Percentiles rank a stretch among this genome's conserved stretches.
phyloP scores from a whole-genome alignment of 2,888 invertebrate genomes.

The Xanthorhoe spadicearia region DNA sequence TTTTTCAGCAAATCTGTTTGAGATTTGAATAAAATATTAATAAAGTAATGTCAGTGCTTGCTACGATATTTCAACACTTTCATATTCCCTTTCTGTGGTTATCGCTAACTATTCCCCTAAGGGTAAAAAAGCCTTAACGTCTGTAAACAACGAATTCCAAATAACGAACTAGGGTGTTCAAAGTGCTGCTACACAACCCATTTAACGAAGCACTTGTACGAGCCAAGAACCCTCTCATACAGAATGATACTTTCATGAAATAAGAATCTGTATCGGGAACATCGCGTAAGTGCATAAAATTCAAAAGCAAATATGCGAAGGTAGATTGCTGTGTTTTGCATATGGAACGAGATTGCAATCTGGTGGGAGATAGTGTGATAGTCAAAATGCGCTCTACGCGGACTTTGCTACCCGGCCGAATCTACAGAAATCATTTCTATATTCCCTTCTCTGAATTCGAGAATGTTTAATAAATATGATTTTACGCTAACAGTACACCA shows the following conservation, averaged over 20 bases:
- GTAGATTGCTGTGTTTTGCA: constrained; percentile 37
- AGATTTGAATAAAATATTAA: too few relatives aligned
- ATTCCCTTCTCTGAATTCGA: constrained; percentile 35
- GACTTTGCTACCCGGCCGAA: constrained; percentile 42
- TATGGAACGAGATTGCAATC: constrained; percentile 49
- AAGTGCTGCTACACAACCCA: constrained; percentile 27
- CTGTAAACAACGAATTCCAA: constrained; percentile 25
- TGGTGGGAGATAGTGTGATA: constrained; percentile 35
- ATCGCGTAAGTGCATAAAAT: constrained; percentile 32
- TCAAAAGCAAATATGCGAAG: constrained; percentile 34
- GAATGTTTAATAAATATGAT: neutral
- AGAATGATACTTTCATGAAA: constrained; percentile 27
- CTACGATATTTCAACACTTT: neutral
- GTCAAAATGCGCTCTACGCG: constrained; percentile 36
- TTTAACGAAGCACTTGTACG: constrained; percentile 29
- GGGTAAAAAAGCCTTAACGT: constrained; percentile 16
- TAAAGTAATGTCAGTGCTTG: neutral
- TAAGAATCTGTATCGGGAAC: constrained; percentile 25
- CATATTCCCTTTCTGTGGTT: constrained; percentile 9
- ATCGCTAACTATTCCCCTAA: constrained; percentile 8
- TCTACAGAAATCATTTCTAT: constrained; percentile 64
- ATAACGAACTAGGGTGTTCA: constrained; percentile 31
- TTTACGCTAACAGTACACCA: neutral
- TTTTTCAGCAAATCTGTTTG: too few relatives aligned
- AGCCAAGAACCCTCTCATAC: constrained; percentile 26